A percentile compares a stretch with the other conserved stretches of the same genome.
Evolutionary conservation across 1,140 invertebrate species (phyloP).

Genomic region (Drosophila mayri): DNA sequence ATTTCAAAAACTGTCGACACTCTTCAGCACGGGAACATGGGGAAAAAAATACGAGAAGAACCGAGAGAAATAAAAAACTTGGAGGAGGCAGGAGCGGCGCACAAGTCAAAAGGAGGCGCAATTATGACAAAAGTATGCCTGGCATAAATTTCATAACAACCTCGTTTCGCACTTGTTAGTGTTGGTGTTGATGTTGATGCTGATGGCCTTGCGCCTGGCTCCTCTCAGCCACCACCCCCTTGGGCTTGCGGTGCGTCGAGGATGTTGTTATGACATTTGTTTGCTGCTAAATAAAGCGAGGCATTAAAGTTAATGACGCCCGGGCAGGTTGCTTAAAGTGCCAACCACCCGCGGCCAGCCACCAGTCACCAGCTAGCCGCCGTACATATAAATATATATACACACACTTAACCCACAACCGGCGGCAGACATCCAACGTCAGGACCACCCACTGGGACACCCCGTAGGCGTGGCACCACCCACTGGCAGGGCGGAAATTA

Average conservation of each 20-base stretch:
- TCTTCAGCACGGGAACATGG: slow-evolving; percentile 42
- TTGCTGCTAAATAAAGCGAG: slow-evolving; percentile 80
- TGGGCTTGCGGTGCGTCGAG: slow-evolving; percentile 32
- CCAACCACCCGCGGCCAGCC: slow-evolving; percentile 70
- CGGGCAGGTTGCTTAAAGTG: slow-evolving; percentile 81
- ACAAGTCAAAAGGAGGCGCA: slow-evolving; percentile 75
- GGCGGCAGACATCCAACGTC: slow-evolving; percentile 16
- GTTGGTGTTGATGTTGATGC: slow-evolving; percentile 47
- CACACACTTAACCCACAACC: slow-evolving; percentile 48
- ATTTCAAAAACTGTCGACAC: slow-evolving; percentile 81
- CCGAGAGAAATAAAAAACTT: not conserved
- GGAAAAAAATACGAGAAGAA: slow-evolving; percentile 23
- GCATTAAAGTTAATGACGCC: slow-evolving; percentile 82
- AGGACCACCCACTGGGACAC: slow-evolving; percentile 11
- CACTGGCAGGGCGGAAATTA: slow-evolving; percentile 75
- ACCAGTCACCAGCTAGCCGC: slow-evolving; percentile 29
- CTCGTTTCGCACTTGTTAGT: slow-evolving; percentile 73
- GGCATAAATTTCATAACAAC: slow-evolving; percentile 77
- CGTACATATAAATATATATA: slow-evolving; percentile 14
- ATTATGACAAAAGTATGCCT: slow-evolving; percentile 82
- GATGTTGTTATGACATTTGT: slow-evolving; percentile 81
- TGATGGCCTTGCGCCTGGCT: slow-evolving; percentile 26
- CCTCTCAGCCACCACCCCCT: slow-evolving; percentile 14
- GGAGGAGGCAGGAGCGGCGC: slow-evolving; percentile 39
- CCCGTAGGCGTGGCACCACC: slow-evolving; percentile 25